Evolutionary conservation across 2,888 invertebrate species (phyloP), one percentile per base, ranked within the genome.

Genomic region (Creontiades dilutus): DNA sequence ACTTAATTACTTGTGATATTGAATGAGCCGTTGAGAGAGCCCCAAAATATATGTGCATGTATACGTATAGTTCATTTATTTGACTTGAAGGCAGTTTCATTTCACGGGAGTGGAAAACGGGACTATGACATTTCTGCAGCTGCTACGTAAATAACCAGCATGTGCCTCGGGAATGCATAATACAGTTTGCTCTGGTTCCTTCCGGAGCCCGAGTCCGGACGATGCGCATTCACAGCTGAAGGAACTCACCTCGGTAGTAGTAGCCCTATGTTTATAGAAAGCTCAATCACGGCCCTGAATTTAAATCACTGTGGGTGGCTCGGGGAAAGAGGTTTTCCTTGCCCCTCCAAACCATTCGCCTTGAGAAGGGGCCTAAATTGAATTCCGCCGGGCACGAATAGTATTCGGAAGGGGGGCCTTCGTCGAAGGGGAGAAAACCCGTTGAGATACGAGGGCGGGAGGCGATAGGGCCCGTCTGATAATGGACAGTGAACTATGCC

Each of bases 221-320:
- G 68, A 23, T 47, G 48, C 27, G 78, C 78, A 78, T 88, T 88
- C 16, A 78, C 88, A 88, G 37, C 78, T n/a, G 88, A 88, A 76
- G 88, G 16, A 88, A 78, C 88, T 23, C 46, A 48, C 78, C 52
- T 68, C 19, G 16, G 57, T 68, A 48, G 16, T 37, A 37, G 86
- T 52, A 27, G 85, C 46, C 82, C 75, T 88, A 88, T 88, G 88
- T 88, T 88, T 88, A 88, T 88, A 88, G 78, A 88, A 88, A 88
- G 88, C 88, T 88, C 88, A 88, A 88, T 88, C 88, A 88, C 88
- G 88, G 78, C 80, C 52, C 52, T 88, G 88, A 88, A 88, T 88
- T 88, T 88, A 88, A 88, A 88, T 88, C 88, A 88, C 88, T 27
- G 28, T n/a, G 88, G 88, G 80, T n/a, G 52, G 27, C 78, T 88